phyloP scores from a whole-genome alignment of 2,797 vertebrate species.

The Xiphorhynchus erythropygius region DNA sequence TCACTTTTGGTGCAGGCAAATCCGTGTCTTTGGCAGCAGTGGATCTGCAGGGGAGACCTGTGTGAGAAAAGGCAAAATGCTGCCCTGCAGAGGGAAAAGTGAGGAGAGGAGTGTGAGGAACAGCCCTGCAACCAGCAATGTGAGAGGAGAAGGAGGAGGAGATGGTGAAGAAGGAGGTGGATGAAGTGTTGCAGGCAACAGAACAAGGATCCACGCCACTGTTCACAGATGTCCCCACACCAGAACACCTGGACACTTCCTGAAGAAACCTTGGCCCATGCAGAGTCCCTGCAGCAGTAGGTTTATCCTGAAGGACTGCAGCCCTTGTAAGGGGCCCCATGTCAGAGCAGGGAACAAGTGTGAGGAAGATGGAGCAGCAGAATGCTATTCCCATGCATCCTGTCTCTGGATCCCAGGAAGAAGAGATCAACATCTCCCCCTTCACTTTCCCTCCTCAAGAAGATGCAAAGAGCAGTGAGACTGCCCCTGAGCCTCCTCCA shows the following conservation, averaged over 20 bases:
- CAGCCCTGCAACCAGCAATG: background rate
- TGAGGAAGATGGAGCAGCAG: background rate
- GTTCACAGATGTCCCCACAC: background rate
- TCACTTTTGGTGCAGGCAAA: background rate
- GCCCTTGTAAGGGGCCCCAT: background rate
- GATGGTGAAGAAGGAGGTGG: background rate
- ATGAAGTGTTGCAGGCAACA: background rate
- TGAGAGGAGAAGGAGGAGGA: background rate
- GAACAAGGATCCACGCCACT: background rate
- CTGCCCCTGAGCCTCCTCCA: background rate
- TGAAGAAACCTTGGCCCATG: background rate
- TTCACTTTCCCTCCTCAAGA: background rate
- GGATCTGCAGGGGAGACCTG: background rate
- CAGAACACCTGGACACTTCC: background rate
- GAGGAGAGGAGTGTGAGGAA: background rate
- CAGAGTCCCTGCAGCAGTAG: background rate
- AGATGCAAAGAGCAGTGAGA: background rate
- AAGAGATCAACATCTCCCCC: background rate
- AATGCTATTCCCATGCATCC: background rate
- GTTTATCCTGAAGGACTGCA: background rate
- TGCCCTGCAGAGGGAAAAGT: background rate
- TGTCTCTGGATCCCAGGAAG: background rate
- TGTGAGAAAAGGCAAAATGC: background rate
- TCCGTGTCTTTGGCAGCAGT: background rate
- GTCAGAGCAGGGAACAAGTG: background rate